Evolutionary conservation across 2,888 invertebrate genomes (phyloP), one percentile per base, ranked within the genome.

Genomic region (Bembecia ichneumoniformis): DNA sequence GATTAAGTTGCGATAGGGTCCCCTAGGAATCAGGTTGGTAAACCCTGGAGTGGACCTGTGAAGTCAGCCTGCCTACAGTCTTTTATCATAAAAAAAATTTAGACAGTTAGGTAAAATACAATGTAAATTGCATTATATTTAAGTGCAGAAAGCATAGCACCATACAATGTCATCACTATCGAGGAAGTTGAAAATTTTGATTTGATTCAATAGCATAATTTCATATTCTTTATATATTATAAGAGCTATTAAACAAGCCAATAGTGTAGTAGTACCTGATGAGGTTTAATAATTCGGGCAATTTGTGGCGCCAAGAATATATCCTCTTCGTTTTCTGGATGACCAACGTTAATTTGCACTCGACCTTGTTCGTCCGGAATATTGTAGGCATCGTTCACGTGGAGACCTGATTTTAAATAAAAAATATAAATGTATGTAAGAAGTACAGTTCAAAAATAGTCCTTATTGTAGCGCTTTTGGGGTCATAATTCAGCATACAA

Each of bases 231-330:
- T n/a, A n/a, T n/a, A n/a, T n/a, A n/a, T n/a, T n/a, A n/a, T n/a
- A n/a, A n/a, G n/a, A n/a, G n/a, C n/a, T n/a, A n/a, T n/a, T n/a
- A n/a, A n/a, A n/a, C n/a, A n/a, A n/a, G n/a, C 2, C 7, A 28
- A 28, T 28, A 28, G 28, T 28, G 28, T 28, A 28, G 28, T 28
- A 28, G 2, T 40, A 94, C 94, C 90, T 98, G 98, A 90, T 98
- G 98, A 1, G 98, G 97, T 82, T 98, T 98, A 51, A 98, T 96
- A 49, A 95, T 90, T 58, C 94, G 89, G 0, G 96, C 94, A 47
- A 98, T 94, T 74, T 96, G 97, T 0, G 96, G 95, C 0, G 97
- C 95, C 51, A 98, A 87, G 77, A 94, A 98, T 57, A 98, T 93
- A 66, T 97, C 97, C 13, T 93, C 92, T 70, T 98, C 98, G 49